Evolutionary conservation across 1,140 invertebrate genomes (phyloP).

Genomic region (Anthonomus grandis): DNA sequence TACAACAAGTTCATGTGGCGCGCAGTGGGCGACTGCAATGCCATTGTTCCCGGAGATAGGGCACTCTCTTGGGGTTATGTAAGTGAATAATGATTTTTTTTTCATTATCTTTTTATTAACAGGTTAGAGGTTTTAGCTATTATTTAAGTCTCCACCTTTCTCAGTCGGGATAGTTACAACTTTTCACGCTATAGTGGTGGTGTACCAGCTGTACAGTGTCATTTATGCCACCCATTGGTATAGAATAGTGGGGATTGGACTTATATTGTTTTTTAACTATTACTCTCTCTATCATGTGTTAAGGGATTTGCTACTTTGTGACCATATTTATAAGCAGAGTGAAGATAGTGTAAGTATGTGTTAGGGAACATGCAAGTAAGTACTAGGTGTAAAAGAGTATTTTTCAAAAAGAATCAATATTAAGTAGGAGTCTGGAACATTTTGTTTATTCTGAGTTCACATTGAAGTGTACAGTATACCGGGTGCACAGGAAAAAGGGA

Average conservation of each 20-base stretch:
- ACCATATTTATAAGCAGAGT: constrained; percentile 73
- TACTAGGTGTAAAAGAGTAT: no score
- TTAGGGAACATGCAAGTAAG: no score
- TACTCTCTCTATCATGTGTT: constrained; percentile 86
- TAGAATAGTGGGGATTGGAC: constrained; percentile 78
- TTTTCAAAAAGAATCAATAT: no score
- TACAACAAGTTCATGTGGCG: constrained; percentile 76
- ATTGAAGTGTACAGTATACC: no score
- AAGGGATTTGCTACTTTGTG: constrained; percentile 81
- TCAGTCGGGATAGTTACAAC: constrained; percentile 72
- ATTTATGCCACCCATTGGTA: constrained; percentile 84
- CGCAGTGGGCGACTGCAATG: constrained; percentile 68
- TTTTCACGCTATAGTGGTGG: constrained; percentile 69
- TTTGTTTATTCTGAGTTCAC: no score
- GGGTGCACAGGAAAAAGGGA: no score
- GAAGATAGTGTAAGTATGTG: no score
- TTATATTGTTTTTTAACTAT: constrained; percentile 87
- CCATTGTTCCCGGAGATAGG: constrained; percentile 78
- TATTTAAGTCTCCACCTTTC: constrained; percentile 84
- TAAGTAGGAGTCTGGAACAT: no score
- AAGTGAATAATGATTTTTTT: constrained; percentile 49
- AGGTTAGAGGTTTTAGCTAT: constrained; percentile 59
- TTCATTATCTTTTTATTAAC: not conserved
- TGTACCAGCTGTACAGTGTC: constrained; percentile 73
- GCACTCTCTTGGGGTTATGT: constrained; percentile 83